Evolutionary conservation across 2,113 vertebrate species (phyloP).

Genomic region (Picathartes gymnocephalus): DNA sequence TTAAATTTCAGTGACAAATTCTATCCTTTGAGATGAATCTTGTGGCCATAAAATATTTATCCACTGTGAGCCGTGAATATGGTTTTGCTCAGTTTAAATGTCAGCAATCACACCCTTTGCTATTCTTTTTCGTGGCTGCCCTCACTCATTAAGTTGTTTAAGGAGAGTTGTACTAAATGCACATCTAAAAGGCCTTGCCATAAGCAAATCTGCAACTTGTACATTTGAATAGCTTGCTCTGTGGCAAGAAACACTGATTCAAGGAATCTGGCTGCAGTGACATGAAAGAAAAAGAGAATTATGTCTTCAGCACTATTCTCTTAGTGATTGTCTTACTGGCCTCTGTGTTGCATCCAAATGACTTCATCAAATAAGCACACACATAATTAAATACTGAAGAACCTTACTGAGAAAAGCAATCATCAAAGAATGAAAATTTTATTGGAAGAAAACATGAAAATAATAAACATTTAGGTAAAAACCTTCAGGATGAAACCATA

Average conservation of each 20-base stretch:
- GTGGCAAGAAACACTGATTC: background rate
- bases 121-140: background rate
- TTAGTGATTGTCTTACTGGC: background rate
- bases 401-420: background rate
- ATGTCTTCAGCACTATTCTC: background rate
- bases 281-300: background rate
- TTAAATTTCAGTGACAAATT: background rate
- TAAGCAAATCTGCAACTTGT: background rate
- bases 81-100: background rate
- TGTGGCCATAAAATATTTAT: background rate
- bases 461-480: background rate
- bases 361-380: background rate
- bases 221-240: background rate
- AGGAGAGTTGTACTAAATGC: background rate
- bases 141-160: conserved; percentile 22
- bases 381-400: background rate
- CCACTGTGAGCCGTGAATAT: background rate
- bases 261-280: background rate
- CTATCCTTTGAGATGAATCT: background rate
- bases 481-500: background rate
- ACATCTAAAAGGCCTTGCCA: background rate
- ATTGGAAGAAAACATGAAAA: background rate
- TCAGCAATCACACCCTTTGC: background rate
- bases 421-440: background rate
- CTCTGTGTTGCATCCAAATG: background rate